phyloP scores from a whole-genome alignment of 2,113 vertebrate genomes.

The Alexandromys fortis region DNA sequence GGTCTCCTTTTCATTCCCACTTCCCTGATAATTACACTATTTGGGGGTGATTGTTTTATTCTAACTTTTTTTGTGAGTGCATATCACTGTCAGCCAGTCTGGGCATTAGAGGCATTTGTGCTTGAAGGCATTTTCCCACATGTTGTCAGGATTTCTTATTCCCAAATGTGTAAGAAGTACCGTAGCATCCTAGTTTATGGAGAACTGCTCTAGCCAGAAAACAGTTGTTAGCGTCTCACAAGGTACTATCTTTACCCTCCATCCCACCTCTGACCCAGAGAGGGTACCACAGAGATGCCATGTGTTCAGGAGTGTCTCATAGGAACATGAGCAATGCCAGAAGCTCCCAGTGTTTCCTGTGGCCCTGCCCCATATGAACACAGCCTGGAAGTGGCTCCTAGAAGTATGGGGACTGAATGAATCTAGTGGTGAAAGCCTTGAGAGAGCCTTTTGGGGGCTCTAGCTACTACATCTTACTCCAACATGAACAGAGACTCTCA shows the following conservation, averaged over 20 bases:
- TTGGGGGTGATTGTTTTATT: not conserved
- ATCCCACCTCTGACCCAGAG: not conserved
- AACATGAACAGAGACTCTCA: not conserved
- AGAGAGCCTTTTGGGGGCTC: not conserved
- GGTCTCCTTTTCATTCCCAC: not conserved
- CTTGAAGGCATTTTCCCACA: slow-evolving; percentile 35
- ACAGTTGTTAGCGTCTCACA: not conserved
- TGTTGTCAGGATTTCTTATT: not conserved
- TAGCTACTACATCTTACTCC: not conserved
- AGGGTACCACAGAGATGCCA: not conserved
- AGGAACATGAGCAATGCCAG: not conserved
- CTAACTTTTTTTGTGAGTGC: not conserved
- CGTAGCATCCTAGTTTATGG: not conserved
- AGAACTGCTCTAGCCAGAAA: not conserved
- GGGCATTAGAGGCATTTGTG: not conserved
- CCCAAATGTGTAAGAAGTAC: not conserved
- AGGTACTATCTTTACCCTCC: not conserved
- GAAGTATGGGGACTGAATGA: not conserved
- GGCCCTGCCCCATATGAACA: not conserved
- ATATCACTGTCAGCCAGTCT: not conserved
- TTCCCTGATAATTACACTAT: not conserved
- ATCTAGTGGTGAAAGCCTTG: not conserved
- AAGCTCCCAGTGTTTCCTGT: not conserved
- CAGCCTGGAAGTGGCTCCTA: not conserved
- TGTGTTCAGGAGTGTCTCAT: not conserved